Conservation (phyloP, 2,797 vertebrate genomes). For the Thalassophryne amazonica region DNA sequence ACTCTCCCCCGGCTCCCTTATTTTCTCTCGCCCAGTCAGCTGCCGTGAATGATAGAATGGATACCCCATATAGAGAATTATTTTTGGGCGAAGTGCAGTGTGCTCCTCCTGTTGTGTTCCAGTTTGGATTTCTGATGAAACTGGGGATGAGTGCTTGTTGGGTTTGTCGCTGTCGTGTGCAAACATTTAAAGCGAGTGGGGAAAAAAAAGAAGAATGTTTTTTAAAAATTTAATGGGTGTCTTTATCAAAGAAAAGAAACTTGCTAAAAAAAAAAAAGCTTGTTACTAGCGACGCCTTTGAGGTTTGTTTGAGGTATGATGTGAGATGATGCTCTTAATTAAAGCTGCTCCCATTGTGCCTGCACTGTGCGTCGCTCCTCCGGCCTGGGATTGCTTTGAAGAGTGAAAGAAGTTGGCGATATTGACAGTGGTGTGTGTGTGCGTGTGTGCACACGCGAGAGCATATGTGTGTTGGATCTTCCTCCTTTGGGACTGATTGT, state of each 20-base stretch:
- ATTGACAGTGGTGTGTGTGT: conserved; percentile 36
- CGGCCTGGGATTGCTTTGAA: conserved; percentile 62
- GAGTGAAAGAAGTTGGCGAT: conserved; percentile 64
- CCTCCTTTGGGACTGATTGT: conserved; percentile 50
- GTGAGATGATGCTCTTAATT: conserved; percentile 72
- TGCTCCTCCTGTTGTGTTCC: conserved; percentile 57
- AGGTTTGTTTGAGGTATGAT: conserved; percentile 62
- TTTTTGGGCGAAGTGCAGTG: conserved; percentile 70
- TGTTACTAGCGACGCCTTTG: conserved; percentile 55
- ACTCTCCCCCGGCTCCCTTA: conserved; percentile 59
- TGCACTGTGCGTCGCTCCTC: conserved; percentile 51
- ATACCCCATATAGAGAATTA: conserved; percentile 74
- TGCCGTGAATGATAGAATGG: conserved; percentile 74
- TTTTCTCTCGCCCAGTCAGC: conserved; percentile 72
- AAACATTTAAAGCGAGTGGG: conserved; percentile 44
- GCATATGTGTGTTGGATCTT: conserved; percentile 27
- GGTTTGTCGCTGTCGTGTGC: conserved; percentile 27
- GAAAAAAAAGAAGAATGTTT: no score
- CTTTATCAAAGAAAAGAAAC: conserved; percentile 58
- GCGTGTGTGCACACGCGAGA: conserved; percentile 15
- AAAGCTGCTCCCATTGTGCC: conserved; percentile 71
- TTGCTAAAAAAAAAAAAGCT: conserved; percentile 55
- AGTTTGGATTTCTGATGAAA: conserved; percentile 55
- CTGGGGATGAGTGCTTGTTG: conserved; percentile 15
- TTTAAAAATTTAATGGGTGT: conserved; percentile 43